phyloP scores from a whole-genome alignment of 2,888 invertebrate genomes.

The Clusia tigrina region DNA sequence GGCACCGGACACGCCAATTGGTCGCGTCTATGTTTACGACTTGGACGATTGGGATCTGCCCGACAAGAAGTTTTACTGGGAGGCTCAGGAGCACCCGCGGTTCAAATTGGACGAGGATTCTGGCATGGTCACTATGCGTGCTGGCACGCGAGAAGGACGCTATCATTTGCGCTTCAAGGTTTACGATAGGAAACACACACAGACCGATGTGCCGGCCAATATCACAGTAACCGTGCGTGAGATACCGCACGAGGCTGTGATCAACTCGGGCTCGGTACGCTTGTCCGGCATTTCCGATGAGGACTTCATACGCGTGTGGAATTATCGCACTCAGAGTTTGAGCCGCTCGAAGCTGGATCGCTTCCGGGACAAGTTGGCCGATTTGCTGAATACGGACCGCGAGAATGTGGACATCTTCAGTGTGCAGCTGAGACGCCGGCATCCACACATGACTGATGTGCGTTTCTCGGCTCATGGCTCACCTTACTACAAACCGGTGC shows the following conservation, averaged over 20 bases:
- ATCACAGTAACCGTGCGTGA: conserved; percentile 93
- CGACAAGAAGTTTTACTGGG: conserved; percentile 97
- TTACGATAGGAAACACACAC: conserved; percentile 93
- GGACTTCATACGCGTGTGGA: conserved; percentile 95
- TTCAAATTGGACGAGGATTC: conserved; percentile 90
- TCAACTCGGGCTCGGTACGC: conserved; percentile 93
- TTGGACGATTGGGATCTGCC: conserved; percentile 98
- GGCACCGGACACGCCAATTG: conserved; percentile 89
- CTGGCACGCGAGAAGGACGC: conserved; percentile 88
- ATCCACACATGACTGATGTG: conserved; percentile 89
- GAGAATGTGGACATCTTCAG: conserved; percentile 97
- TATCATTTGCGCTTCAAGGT: conserved; percentile 85
- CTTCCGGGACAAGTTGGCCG: conserved; percentile 87
- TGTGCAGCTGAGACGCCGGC: conserved; percentile 86
- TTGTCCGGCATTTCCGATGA: conserved; percentile 94
- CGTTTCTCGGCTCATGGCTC: conserved; percentile 95
- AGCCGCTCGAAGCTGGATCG: conserved; percentile 88
- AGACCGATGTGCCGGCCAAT: conserved; percentile 94
- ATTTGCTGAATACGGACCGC: conserved; percentile 82
- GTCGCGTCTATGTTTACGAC: conserved; percentile 96
- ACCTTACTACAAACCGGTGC: conserved; percentile 92
- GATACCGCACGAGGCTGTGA: conserved; percentile 93
- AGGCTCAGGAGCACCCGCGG: conserved; percentile 82
- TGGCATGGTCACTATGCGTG: conserved; percentile 95
- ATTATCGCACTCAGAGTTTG: conserved; percentile 85